Evolutionary conservation across 2,888 invertebrate species (phyloP).

Genomic region (Chelonus formosanus): DNA sequence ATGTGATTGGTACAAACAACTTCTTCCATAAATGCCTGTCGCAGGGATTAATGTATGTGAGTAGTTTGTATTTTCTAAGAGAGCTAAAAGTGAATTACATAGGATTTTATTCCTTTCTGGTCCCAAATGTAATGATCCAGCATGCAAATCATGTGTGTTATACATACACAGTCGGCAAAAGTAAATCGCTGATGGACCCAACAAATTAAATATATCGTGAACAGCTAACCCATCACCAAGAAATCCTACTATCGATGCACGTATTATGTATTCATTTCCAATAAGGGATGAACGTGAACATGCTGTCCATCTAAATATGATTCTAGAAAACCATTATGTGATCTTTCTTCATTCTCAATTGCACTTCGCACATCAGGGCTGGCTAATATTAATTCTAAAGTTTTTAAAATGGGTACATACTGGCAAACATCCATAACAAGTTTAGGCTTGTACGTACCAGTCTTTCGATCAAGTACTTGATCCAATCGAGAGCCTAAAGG

Average conservation of each 20-base stretch:
- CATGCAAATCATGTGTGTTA: slow-evolving; percentile 29
- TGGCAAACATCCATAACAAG: too few relatives aligned
- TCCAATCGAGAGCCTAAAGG: slow-evolving; percentile 32
- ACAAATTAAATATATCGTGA: slow-evolving; percentile 34
- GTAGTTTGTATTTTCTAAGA: slow-evolving; percentile 11
- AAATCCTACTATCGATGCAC: slow-evolving; percentile 37
- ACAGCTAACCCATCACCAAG: slow-evolving; percentile 39
- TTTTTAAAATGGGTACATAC: slow-evolving; percentile 21
- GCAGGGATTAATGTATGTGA: slow-evolving; percentile 12
- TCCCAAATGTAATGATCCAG: background rate
- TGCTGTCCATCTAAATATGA: slow-evolving; percentile 40
- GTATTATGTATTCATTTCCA: slow-evolving; percentile 31
- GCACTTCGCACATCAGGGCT: slow-evolving; percentile 25
- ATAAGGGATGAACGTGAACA: slow-evolving; percentile 35
- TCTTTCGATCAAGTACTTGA: slow-evolving; percentile 27
- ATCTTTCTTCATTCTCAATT: slow-evolving; percentile 31
- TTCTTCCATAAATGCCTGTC: slow-evolving; percentile 31
- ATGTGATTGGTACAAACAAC: slow-evolving; percentile 26
- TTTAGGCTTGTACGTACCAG: slow-evolving; percentile 32
- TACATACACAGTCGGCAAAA: slow-evolving; percentile 36
- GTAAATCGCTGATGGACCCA: slow-evolving; percentile 37
- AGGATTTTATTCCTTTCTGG: too few relatives aligned
- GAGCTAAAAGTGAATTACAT: too few relatives aligned
- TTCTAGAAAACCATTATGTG: slow-evolving; percentile 26
- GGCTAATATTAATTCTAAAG: slow-evolving; percentile 32